Percentiles rank a stretch among this genome's conserved stretches.
Evolutionary conservation across 1,140 invertebrate species (phyloP).

Genomic region (Cydia amplana): DNA sequence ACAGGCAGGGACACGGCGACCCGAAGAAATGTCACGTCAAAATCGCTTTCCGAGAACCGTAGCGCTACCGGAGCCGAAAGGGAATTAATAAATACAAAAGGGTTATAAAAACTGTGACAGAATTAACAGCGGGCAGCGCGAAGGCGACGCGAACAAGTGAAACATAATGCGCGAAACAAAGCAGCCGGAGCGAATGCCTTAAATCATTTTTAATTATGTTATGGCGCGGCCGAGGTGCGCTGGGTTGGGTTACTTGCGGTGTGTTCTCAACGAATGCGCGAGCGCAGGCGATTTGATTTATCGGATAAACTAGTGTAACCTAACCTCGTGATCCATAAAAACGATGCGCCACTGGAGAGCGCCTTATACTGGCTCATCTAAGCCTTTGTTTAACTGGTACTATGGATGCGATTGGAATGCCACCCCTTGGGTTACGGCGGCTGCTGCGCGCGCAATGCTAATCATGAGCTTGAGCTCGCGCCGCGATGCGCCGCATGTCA

Average conservation of each 20-base stretch:
- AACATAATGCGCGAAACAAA: constrained; percentile 79
- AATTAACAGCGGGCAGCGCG: constrained; percentile 72
- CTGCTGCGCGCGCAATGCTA: neutral
- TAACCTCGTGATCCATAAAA: neutral
- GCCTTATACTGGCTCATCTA: neutral
- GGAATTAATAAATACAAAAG: constrained; percentile 77
- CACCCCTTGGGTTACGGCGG: neutral
- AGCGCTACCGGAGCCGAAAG: constrained; percentile 74
- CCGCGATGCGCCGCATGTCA: constrained; percentile 13
- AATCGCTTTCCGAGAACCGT: constrained; percentile 73
- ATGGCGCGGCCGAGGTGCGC: constrained; percentile 64
- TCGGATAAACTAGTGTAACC: neutral
- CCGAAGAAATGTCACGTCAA: constrained; percentile 70
- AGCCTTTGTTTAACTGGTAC: neutral
- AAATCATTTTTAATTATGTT: constrained; percentile 80
- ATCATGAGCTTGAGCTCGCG: constrained; percentile 4
- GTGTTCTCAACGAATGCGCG: constrained; percentile 36
- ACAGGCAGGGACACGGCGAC: constrained; percentile 53
- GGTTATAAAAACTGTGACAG: constrained; percentile 78
- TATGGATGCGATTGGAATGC: neutral
- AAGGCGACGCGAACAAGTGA: constrained; percentile 75
- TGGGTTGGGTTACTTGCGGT: constrained; percentile 64
- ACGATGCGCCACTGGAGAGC: neutral
- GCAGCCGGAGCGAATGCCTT: constrained; percentile 78
- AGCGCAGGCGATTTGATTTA: neutral